These are phyloP conservation scores for Syngnathus scovelli DNA, from an alignment of 2,113 vertebrate species.

Conservation along the genomic window DNA sequence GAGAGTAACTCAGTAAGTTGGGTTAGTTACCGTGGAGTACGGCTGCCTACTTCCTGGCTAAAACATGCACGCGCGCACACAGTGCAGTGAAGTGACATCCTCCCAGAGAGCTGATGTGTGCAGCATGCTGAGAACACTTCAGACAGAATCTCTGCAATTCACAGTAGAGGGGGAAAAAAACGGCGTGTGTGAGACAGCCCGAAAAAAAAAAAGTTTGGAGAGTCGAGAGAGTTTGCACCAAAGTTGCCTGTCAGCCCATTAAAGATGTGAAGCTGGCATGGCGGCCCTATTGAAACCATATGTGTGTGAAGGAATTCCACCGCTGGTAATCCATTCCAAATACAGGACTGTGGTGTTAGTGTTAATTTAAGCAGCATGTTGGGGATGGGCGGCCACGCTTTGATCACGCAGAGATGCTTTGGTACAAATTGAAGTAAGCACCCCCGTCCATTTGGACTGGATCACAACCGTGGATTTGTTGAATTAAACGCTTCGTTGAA, in stretches of 20 bases:
- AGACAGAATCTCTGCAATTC: conserved; percentile 77
- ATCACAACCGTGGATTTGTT: conserved; percentile 99
- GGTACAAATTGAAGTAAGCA: conserved; percentile 99
- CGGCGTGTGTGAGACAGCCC: not conserved
- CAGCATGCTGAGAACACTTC: conserved; percentile 27
- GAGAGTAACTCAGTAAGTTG: conserved; percentile 77
- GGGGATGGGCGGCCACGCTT: conserved; percentile 91
- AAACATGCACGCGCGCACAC: conserved; percentile 63
- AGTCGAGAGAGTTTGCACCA: conserved; percentile 93
- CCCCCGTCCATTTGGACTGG: conserved; percentile 86
- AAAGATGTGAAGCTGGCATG: conserved; percentile 95
- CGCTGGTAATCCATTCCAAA: conserved; percentile 99
- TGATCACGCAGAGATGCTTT: conserved; percentile 99
- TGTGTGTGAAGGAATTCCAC: conserved; percentile 94
- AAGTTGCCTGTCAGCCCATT: conserved; percentile 97
- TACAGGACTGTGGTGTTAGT: conserved; percentile 99
- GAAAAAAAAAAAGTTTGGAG: conserved; percentile 78
- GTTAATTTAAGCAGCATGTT: conserved; percentile 99
- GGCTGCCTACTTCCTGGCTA: conserved; percentile 76
- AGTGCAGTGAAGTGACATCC: conserved; percentile 73
- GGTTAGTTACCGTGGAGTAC: conserved; percentile 75
- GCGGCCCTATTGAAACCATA: conserved; percentile 95
- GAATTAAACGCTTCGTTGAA: conserved; percentile 99
- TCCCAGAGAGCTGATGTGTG: conserved; percentile 64
- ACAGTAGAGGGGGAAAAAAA: conserved; percentile 53